Base-by-base conservation (phyloP, 2,113 vertebrate genomes). In the Otocyon megalotis region DNA sequence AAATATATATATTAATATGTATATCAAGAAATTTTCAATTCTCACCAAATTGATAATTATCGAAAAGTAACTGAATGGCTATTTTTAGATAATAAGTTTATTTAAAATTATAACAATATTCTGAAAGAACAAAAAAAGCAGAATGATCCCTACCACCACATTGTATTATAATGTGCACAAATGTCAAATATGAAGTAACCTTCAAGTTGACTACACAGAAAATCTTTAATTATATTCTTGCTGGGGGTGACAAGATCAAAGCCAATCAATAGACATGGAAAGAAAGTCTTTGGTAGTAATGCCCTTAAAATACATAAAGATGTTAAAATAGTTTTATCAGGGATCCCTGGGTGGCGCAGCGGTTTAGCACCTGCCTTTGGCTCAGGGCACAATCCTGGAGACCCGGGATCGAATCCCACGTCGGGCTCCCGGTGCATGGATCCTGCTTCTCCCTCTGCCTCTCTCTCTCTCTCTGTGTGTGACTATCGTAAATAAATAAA, bases 51-150 rank as follows among this genome's bases (percentile, higher is more conserved):
- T 43, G 62, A 60, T 48, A 63, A 3, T 95, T 81, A 88, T n/a
- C 19, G 28, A 96, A 86, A 97, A 69, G 0, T 72, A 80, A 65
- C 53, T 87, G n/a, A 93, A 53, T 35, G 50, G 13, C 56, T 92
- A 67, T 50, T 89, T 71, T 83, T 4, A 84, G 77, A 67, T 50
- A 82, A 65, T 72, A 81, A 58, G 54, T 85, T 35, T 76, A 8
- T 77, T 81, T 56, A 88, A 90, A 92, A 88, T 74, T 37, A 90
- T 26, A 74, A 17, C 37, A 77, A 15, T 82, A 95, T 58, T 96
- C 93, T 56, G 5, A 88, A 92, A 50, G 92, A 69, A 83, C 69
- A 19, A 10, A 72, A 76, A 30, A 96, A 83, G 69, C 30, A 82
- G 93, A 82, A 82, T 7, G 26, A 94, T 16, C 22, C 16, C 37